Evolutionary conservation across 2,797 vertebrate genomes (phyloP), one percentile per base, ranked within the genome.

Genomic region (Argyrosomus regius): DNA sequence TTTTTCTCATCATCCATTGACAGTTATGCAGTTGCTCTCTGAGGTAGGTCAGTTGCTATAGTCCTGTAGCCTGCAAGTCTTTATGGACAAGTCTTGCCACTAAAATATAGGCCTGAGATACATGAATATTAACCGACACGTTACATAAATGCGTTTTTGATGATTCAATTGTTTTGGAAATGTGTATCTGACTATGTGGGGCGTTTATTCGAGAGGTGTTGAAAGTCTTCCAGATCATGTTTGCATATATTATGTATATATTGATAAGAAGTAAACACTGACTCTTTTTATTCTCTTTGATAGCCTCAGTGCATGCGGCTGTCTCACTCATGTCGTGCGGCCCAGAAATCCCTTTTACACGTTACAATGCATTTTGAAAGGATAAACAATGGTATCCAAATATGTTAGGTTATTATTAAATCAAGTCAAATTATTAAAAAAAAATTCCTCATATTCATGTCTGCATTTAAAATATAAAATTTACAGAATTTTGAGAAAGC

Each of bases 201-300:
- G 31, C n/a, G 43, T 76, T 82, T 74, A 61, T 68, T 71, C 0
- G 16, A 61, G 53, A 46, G 11, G 41, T 63, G 56, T 59, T 72
- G 78, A 82, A 53, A 71, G 66, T 52, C 65, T 81, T 83, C 77
- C 28, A 41, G 56, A 64, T 58, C 62, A 75, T 83, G 72, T 35
- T 8, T 35, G 31, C 6, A 6, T 31, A 31, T 31, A 31, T 31
- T 31, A 31, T 31, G 35, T 8, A 35, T 80, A 28, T 84, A 77
- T 89, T 85, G 83, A 71, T 75, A 77, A 83, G 62, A 65, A 52
- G 20, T 78, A 87, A 86, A 86, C 58, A 77, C 26, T 10, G n/a
- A 48, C 48, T 64, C 28, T 48, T 79, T 26, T 75, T 58, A 35
- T 8, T 64, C 59, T 46, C 64, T 65, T 6, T 72, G 46, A 72